Evolutionary conservation across 30 jellyfish, hydroid and myxozoan genomes (phyloP), one percentile per base, ranked within the genome.

Genomic region (Hydractinia symbiolongicarpus): DNA sequence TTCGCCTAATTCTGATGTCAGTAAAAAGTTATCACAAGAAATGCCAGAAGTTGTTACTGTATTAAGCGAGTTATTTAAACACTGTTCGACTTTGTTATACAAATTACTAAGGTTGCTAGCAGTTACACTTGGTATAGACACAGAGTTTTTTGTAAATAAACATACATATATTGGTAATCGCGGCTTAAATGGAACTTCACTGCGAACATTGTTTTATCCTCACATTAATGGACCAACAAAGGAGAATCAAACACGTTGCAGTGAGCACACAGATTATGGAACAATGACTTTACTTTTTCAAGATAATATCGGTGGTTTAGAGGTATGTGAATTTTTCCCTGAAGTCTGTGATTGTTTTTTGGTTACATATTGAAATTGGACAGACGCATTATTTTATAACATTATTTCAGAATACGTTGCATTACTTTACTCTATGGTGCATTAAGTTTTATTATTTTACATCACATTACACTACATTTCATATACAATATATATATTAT

Each of bases 261-360:
- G 84, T 7, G 87, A 66, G 54, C 87, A 79, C 52, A 79, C 87
- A 4, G 87, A 79, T 69, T 79, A 62, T 61, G 87, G 87, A 9
- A 79, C 87, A 14, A 53, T 79, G 14, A 79, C 87, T 49, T 8
- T 79, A 53, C 50, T 79, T 40, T 79, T 79, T 79, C 87, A 79
- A 79, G 87, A 79, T 61, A 8, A 53, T 5, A 57, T 30, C 5
- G 87, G 87, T 14, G 87, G 87, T 9, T 67, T 79, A 49, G 87
- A 79, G 83, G 87, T 79, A 50, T 14, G 83, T 30, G 44, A 30
- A 30, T 30, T 30, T 30, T 30, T 30, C 44, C 44, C 44, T 30
- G 44, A 30, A 30, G 44, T 30, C 2, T 2, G 44, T 30, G 44
- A 30, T 30, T 30, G n/a, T 30, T 30, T 30, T 30, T 30, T 30